phyloP scores from a whole-genome alignment of 2,113 vertebrate species.

The Bujurquina vittata region DNA sequence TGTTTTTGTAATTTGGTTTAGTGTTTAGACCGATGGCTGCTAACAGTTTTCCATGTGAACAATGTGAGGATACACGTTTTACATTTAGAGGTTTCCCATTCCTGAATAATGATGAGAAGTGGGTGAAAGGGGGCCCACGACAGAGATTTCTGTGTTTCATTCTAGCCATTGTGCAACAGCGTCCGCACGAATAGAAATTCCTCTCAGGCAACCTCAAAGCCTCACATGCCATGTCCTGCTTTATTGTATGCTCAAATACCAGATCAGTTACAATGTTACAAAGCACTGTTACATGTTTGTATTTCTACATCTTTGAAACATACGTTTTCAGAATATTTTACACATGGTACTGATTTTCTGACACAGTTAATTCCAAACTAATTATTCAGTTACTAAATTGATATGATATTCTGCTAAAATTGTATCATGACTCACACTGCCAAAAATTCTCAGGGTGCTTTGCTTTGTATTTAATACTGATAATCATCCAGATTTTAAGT shows the following conservation, averaged over 20 bases:
- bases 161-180: slow-evolving; percentile 22
- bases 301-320: background rate
- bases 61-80: slow-evolving; percentile 72
- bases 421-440: background rate
- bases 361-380: background rate
- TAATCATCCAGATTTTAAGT: background rate
- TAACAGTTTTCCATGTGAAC: slow-evolving; percentile 56
- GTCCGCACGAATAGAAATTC: slow-evolving; percentile 15
- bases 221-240: background rate
- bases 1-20: slow-evolving; percentile 56
- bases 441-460: background rate
- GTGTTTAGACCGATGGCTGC: slow-evolving; percentile 58
- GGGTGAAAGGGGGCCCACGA: slow-evolving; percentile 37
- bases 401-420: background rate
- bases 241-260: background rate
- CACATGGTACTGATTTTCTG: background rate
- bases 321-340: background rate
- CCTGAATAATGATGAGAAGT: slow-evolving; percentile 39
- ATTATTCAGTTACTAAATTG: background rate
- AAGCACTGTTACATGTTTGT: background rate
- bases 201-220: background rate
- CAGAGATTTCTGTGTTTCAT: background rate
- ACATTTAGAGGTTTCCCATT: slow-evolving; percentile 46
- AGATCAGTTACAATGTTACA: background rate
- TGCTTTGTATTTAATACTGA: background rate